A percentile compares a stretch with the other conserved stretches of the same genome.
Conservation (phyloP, 2,797 vertebrate species). For the Pipistrellus nathusii region DNA sequence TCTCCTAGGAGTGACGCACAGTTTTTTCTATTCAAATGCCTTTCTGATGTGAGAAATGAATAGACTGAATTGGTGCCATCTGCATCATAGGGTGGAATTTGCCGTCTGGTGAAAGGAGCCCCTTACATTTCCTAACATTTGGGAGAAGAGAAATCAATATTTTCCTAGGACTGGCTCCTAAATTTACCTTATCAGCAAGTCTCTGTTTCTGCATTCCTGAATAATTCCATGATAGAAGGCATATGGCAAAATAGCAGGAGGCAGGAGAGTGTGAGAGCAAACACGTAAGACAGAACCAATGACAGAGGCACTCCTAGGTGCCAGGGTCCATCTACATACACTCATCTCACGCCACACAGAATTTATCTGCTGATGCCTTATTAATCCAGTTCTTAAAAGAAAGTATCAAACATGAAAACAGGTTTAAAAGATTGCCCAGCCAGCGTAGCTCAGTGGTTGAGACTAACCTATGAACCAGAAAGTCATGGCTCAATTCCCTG, state of each 20-base stretch:
- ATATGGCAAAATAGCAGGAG: not conserved
- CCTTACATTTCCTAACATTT: constrained; percentile 9
- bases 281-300: not conserved
- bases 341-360: not conserved
- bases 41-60: constrained; percentile 54
- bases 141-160: constrained; percentile 28
- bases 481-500: no score
- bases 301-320: rapidly evolving
- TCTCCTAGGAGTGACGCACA: constrained; percentile 56
- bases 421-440: not conserved
- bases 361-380: not conserved
- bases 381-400: not conserved
- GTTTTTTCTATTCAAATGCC: constrained; percentile 61
- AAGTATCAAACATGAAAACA: not conserved
- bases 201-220: not conserved
- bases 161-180: constrained; percentile 16
- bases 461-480: no score
- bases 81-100: not conserved
- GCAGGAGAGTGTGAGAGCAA: not conserved
- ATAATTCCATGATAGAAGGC: not conserved
- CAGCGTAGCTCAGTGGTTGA: no score
- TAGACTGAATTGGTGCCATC: constrained; percentile 55
- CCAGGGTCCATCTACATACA: not conserved
- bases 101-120: not conserved
- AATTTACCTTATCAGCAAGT: constrained; percentile 45